A percentile compares a stretch with the other conserved stretches of the same genome.
These are phyloP conservation scores for Macaca nemestrina DNA, from an alignment of 2,113 vertebrate genomes.

Conservation along the genomic window DNA sequence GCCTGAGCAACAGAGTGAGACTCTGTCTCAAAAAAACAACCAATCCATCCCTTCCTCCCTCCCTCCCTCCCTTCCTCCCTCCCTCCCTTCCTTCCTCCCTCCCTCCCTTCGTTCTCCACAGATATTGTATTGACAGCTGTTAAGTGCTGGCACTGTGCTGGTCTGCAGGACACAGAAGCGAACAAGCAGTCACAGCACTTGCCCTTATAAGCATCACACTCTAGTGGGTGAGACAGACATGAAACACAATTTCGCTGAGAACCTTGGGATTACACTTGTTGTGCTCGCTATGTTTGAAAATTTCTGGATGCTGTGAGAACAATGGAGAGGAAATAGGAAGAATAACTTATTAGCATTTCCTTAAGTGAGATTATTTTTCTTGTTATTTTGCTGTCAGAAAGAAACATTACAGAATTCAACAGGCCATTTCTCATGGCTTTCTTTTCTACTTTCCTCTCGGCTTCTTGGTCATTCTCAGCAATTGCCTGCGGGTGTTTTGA, in stretches of 20 bases:
- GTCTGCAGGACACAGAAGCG: background rate
- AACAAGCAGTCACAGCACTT: background rate
- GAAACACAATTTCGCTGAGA: background rate
- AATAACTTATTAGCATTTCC: background rate
- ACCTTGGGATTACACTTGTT: rapidly evolving
- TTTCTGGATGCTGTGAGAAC: background rate
- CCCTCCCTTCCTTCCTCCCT: background rate
- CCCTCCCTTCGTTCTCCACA: background rate
- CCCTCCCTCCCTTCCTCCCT: background rate
- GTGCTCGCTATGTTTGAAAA: background rate
- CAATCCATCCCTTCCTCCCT: background rate
- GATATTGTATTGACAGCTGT: background rate
- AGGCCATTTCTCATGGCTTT: background rate
- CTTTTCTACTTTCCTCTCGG: background rate
- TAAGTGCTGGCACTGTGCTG: background rate
- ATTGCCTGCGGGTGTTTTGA: background rate
- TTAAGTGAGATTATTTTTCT: background rate
- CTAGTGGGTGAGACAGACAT: background rate
- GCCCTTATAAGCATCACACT: background rate
- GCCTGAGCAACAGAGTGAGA: no score
- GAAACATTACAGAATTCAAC: background rate
- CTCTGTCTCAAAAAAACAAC: background rate
- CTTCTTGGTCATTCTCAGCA: background rate
- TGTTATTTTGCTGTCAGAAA: background rate
- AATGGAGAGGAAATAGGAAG: background rate